These are phyloP conservation scores for Thymelicus sylvestris DNA, from an alignment of 2,888 invertebrate genomes.

Conservation along the genomic window DNA sequence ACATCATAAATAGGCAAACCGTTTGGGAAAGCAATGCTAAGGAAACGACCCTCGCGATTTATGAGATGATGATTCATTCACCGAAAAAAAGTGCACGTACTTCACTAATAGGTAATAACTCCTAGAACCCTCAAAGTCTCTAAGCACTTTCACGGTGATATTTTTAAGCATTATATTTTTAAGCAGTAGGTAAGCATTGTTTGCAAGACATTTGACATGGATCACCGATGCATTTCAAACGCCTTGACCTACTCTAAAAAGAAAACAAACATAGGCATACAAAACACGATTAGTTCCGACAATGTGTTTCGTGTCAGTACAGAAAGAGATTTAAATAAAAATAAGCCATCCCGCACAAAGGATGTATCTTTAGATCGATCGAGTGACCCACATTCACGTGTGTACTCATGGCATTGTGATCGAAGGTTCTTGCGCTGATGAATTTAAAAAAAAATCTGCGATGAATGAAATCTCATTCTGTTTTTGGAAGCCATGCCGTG, in stretches of 20 bases:
- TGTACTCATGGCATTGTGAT: slow-evolving; percentile 65
- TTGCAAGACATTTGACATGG: slow-evolving; percentile 2
- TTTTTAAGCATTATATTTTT: too few relatives aligned
- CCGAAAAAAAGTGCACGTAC: too few relatives aligned
- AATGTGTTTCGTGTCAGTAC: slow-evolving; percentile 18
- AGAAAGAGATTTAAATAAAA: slow-evolving; percentile 17
- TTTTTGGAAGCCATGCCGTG: slow-evolving; percentile 59
- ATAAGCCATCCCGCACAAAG: slow-evolving; percentile 49
- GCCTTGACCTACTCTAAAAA: slow-evolving; percentile 43
- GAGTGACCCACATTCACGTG: slow-evolving; percentile 70
- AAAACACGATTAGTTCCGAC: slow-evolving; percentile 40
- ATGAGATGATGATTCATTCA: too few relatives aligned
- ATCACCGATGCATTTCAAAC: slow-evolving; percentile 26
- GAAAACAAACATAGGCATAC: slow-evolving; percentile 14
- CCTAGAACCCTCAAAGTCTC: too few relatives aligned
- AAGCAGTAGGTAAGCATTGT: too few relatives aligned
- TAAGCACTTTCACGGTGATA: not conserved
- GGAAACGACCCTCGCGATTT: too few relatives aligned
- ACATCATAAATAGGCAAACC: too few relatives aligned
- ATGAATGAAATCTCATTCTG: slow-evolving; percentile 65
- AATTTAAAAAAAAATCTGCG: slow-evolving; percentile 65
- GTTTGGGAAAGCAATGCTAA: too few relatives aligned
- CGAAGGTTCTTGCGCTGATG: slow-evolving; percentile 47
- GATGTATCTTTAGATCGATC: slow-evolving; percentile 70
- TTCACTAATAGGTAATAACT: too few relatives aligned